Percentiles rank a stretch among this genome's conserved stretches.
Evolutionary conservation across 2,113 vertebrate species (phyloP).

Genomic region (Nibea coibor): DNA sequence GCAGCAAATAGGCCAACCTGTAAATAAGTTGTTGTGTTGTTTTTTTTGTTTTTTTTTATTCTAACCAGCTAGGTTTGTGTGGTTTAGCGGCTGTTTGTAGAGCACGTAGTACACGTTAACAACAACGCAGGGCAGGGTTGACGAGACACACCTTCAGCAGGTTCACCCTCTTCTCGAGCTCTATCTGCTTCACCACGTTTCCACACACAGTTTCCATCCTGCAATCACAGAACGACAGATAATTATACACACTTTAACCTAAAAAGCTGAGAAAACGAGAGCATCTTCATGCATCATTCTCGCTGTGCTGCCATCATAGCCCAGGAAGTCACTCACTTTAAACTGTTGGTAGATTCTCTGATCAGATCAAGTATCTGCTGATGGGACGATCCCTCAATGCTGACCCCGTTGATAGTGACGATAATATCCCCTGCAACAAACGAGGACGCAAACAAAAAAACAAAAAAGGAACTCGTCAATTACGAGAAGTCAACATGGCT

Average conservation of each 20-base stretch:
- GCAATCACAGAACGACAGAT: conserved; percentile 48
- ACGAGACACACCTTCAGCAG: conserved; percentile 88
- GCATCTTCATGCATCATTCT: background rate
- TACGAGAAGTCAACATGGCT: background rate
- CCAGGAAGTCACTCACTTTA: conserved; percentile 85
- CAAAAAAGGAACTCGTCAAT: conserved; percentile 17
- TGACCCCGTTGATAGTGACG: conserved; percentile 88
- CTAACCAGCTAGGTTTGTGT: background rate
- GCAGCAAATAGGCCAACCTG: background rate
- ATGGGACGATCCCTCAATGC: conserved; percentile 86
- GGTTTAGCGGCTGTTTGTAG: background rate
- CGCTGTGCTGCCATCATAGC: background rate
- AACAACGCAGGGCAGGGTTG: background rate
- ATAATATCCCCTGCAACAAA: conserved; percentile 89
- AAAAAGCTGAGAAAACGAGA: background rate
- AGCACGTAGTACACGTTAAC: background rate
- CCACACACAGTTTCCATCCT: conserved; percentile 92
- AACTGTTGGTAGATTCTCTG: conserved; percentile 86
- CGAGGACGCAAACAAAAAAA: conserved; percentile 34
- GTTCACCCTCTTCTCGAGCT: conserved; percentile 90
- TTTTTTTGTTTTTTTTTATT: background rate
- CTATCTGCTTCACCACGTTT: conserved; percentile 87
- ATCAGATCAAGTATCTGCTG: conserved; percentile 90
- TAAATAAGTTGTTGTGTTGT: background rate
- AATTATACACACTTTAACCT: background rate